Conservation (phyloP, 2,888 invertebrate species). For the Hetaerina titia region DNA sequence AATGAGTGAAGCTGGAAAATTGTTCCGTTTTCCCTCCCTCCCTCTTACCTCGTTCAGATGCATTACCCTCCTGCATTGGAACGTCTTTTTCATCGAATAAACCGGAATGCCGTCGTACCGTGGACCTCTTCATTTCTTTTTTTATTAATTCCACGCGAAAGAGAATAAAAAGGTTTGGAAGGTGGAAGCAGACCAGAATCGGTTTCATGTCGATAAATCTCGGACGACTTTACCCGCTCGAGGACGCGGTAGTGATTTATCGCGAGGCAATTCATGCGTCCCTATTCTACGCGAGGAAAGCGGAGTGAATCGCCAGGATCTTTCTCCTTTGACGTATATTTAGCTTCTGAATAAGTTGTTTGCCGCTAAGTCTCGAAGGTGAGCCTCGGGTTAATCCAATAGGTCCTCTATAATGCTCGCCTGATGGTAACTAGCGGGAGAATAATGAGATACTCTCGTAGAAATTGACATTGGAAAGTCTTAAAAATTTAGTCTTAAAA, state of each 20-base stretch:
- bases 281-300: background rate
- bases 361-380: background rate
- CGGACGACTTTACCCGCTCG: background rate
- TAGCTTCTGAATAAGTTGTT: background rate
- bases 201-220: slow-evolving; percentile 50
- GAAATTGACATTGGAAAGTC: background rate
- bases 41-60: background rate
- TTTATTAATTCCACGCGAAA: background rate
- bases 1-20: background rate
- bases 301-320: background rate
- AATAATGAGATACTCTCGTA: background rate
- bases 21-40: background rate
- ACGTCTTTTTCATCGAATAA: slow-evolving; percentile 23
- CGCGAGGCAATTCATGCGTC: slow-evolving; percentile 37
- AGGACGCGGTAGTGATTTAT: slow-evolving; percentile 39
- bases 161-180: background rate
- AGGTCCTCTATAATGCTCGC: background rate
- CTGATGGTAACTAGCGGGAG: background rate
- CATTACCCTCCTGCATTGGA: background rate
- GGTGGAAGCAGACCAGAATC: background rate
- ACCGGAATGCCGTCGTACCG: slow-evolving; percentile 3
- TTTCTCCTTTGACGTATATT: background rate
- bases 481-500: too few relatives aligned
- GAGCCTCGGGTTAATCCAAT: background rate
- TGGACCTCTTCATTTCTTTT: background rate